Percentiles rank a stretch among this genome's conserved stretches.
These are phyloP conservation scores for Crocidura indochinensis DNA, from an alignment of 2,797 vertebrate genomes.

Conservation along the genomic window DNA sequence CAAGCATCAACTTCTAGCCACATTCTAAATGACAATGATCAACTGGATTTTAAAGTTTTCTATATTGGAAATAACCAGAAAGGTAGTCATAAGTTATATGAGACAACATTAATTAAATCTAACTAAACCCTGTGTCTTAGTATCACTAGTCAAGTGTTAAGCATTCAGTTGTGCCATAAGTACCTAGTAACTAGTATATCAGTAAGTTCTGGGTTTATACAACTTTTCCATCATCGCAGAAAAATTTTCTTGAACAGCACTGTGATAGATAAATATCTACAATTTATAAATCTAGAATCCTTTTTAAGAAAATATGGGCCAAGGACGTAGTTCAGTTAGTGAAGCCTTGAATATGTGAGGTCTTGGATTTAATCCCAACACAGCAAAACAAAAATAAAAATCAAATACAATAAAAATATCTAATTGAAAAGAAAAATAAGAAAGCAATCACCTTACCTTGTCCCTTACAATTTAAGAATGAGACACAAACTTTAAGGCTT, in stretches of 20 bases:
- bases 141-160: not conserved
- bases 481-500: not conserved
- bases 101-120: conserved; percentile 20
- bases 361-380: too few relatives aligned
- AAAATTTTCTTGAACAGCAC: not conserved
- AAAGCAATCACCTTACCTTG: not conserved
- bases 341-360: too few relatives aligned
- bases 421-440: conserved; percentile 19
- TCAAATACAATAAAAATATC: not conserved
- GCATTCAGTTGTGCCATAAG: not conserved
- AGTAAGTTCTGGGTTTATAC: not conserved
- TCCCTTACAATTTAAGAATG: conserved; percentile 35
- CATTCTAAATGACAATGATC: not conserved
- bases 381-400: too few relatives aligned
- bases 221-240: not conserved
- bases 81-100: not conserved
- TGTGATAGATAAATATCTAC: conserved; percentile 20
- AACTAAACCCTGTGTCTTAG: not conserved
- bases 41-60: not conserved
- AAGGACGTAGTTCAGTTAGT: too few relatives aligned
- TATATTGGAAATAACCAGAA: not conserved
- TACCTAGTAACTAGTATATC: not conserved
- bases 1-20: not conserved
- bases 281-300: not conserved
- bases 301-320: not conserved